These are phyloP conservation scores for Listronotus oregonensis DNA, from an alignment of 1,140 invertebrate genomes.

Conservation along the genomic window DNA sequence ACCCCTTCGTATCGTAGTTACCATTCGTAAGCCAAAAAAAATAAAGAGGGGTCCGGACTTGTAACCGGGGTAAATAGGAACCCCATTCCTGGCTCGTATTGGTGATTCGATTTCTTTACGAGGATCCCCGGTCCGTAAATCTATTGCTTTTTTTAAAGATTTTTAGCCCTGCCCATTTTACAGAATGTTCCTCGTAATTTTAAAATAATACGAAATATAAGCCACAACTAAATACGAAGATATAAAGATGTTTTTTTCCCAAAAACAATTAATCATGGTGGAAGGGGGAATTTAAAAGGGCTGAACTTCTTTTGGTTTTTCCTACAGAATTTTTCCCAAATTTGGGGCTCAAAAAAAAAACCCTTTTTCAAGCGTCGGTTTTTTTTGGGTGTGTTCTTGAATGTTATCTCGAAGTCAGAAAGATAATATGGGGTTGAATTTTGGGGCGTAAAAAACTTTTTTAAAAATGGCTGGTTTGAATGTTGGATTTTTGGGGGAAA, in stretches of 20 bases:
- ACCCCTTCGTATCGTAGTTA: too few relatives aligned
- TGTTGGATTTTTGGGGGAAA: too few relatives aligned
- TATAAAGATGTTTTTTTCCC: conserved; percentile 26
- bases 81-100: too few relatives aligned
- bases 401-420: conserved; percentile 1
- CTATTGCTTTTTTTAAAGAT: too few relatives aligned
- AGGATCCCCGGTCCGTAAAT: too few relatives aligned
- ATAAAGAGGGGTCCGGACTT: too few relatives aligned
- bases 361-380: conserved; percentile 24
- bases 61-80: too few relatives aligned
- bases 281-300: not conserved
- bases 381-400: conserved; percentile 13
- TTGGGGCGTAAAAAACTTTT: too few relatives aligned
- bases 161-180: too few relatives aligned
- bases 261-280: conserved; percentile 19
- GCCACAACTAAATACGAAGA: conserved; percentile 22
- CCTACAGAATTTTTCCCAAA: conserved; percentile 8
- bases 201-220: not conserved
- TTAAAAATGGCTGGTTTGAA: too few relatives aligned
- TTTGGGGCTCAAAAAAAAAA: conserved; percentile 4
- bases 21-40: too few relatives aligned
- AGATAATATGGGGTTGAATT: not conserved
- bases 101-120: too few relatives aligned
- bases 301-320: conserved; percentile 17
- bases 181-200: not conserved